Base-by-base conservation (phyloP, 2,888 invertebrate genomes). In the Osmoderma eremita region DNA sequence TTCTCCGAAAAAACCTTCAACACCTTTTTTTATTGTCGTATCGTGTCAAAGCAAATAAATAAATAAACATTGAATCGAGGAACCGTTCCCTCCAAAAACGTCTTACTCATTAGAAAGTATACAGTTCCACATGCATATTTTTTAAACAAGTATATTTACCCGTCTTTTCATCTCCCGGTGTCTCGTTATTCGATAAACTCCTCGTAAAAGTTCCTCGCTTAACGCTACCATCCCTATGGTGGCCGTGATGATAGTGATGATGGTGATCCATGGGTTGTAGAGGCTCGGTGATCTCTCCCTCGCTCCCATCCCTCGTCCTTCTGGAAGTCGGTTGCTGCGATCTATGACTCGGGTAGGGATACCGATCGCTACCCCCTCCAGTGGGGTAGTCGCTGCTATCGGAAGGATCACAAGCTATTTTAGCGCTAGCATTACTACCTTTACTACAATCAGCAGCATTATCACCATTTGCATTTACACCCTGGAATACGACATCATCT, bases 151-250 rank as follows among this genome's bases (percentile, higher is more conserved):
- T 36, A 6, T 51, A 79, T 84, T 85, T 78, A 90, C 91, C 91
- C 76, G 87, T 90, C 89, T 94, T 94, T 81, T 95, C 94, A 77
- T 94, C 94, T 8, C 90, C 87, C 38, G 92, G 91, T 56, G 90
- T 90, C 78, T 93, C 93, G 18, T 92, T 89, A 81, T 92, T 92
- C 76, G 92, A 92, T 72, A 93, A 86, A 83, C 93, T 93, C 75
- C 93, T 87, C 65, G 91, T 91, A 79, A 93, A 92, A 74, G 88
- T 84, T 79, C 87, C 80, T 80, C 86, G 77, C 69, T 82, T 87
- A 65, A 87, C 86, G 72, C 87, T 88, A 38, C 86, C 84, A 63
- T 86, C 87, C 69, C 84, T 86, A 70, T 86, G 78, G 51, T 78
- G 77, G 77, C 82, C 73, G 79, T 83, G 79, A 71, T 86, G 78